Conservation (phyloP, 1,140 invertebrate species). For the Trichonephila inaurata region DNA sequence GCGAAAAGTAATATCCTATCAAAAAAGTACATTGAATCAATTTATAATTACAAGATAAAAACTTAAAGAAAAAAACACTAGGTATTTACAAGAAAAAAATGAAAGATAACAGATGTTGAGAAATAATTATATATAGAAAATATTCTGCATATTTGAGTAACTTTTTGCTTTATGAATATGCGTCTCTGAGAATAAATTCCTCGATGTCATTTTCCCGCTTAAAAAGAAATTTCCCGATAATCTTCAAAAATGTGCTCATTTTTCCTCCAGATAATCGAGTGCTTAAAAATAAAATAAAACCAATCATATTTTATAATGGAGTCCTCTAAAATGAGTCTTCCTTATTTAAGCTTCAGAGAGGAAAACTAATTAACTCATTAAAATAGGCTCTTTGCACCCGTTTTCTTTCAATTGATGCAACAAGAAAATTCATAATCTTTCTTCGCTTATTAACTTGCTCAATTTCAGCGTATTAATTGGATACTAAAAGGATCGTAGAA, state of each 20-base stretch:
- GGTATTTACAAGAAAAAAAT: neutral
- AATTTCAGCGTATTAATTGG: conserved; percentile 32
- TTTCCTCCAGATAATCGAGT: conserved; percentile 26
- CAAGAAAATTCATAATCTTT: conserved; percentile 20
- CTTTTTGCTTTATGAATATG: neutral
- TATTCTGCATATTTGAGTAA: neutral
- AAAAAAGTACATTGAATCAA: no score
- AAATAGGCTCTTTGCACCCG: conserved; percentile 32
- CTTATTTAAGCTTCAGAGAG: conserved; percentile 32
- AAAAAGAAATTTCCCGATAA: conserved; percentile 33
- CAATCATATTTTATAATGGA: conserved; percentile 43
- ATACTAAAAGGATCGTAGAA: neutral
- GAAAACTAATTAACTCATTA: conserved; percentile 52
- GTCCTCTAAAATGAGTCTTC: neutral
- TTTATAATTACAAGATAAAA: neutral
- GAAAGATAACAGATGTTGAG: neutral
- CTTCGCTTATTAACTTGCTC: conserved; percentile 14
- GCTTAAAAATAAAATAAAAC: conserved; percentile 39
- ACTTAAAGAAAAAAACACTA: neutral
- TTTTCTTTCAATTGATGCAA: conserved; percentile 7
- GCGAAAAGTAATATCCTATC: no score
- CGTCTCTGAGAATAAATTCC: neutral
- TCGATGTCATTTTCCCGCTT: neutral
- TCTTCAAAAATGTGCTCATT: conserved; percentile 32
- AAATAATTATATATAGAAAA: neutral